phyloP scores from a whole-genome alignment of 2,113 vertebrate species.

The Tichodroma muraria region DNA sequence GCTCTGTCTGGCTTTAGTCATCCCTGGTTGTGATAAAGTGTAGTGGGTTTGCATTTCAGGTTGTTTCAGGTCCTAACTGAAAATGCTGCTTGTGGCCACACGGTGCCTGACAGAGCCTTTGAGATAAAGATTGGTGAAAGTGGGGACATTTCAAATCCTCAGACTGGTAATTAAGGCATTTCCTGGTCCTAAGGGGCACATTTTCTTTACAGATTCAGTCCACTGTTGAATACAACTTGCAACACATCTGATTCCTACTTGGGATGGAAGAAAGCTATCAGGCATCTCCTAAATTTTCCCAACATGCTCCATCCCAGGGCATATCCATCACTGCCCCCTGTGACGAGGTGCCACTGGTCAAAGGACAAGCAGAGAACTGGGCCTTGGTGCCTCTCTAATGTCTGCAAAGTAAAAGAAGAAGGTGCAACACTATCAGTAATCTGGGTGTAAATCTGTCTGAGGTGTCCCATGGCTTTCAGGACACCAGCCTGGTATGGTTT shows the following conservation, averaged over 20 bases:
- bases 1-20: not conserved
- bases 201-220: not conserved
- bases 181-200: not conserved
- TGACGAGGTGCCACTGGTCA: slow-evolving; percentile 82
- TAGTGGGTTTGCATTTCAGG: not conserved
- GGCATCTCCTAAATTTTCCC: slow-evolving; percentile 66
- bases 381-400: slow-evolving; percentile 73
- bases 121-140: not conserved
- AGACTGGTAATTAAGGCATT: not conserved
- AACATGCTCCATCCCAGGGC: slow-evolving; percentile 84
- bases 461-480: not conserved
- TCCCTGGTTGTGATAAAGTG: not conserved
- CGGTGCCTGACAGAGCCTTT: not conserved
- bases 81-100: accelerated
- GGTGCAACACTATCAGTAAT: not conserved
- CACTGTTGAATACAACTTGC: not conserved
- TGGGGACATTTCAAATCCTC: not conserved
- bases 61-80: not conserved
- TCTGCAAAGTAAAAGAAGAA: slow-evolving; percentile 56
- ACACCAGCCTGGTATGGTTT: not conserved
- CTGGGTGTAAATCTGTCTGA: too few species aligned
- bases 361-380: slow-evolving; percentile 80
- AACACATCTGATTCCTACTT: slow-evolving; percentile 65
- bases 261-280: slow-evolving; percentile 81
- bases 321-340: slow-evolving; percentile 73